phyloP scores from a whole-genome alignment of 2,797 vertebrate species.

The Tokudaia tokunoshimensis region DNA sequence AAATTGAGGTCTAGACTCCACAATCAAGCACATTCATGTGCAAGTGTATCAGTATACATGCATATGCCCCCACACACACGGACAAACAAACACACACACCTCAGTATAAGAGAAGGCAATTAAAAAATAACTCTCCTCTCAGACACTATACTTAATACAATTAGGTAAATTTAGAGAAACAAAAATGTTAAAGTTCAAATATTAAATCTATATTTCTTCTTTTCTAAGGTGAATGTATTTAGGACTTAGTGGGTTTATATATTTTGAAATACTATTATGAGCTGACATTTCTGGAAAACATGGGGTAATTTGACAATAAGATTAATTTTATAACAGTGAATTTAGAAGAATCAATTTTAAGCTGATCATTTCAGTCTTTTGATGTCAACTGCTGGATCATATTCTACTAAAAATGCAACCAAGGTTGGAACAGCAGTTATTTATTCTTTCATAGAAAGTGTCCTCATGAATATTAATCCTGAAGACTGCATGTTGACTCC shows the following conservation, averaged over 20 bases:
- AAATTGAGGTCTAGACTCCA: background rate
- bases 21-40: background rate
- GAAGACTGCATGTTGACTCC: background rate
- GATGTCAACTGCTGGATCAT: constrained; percentile 82
- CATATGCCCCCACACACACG: background rate
- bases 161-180: background rate
- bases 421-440: constrained; percentile 28
- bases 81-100: no score
- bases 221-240: constrained; percentile 77
- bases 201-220: constrained; percentile 64
- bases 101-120: background rate
- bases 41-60: no score
- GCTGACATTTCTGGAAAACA: constrained; percentile 75
- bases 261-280: constrained; percentile 83
- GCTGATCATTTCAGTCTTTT: constrained; percentile 84
- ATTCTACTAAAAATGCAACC: background rate
- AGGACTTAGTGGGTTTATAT: constrained; percentile 79
- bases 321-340: constrained; percentile 85
- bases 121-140: background rate
- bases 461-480: constrained; percentile 48
- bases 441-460: constrained; percentile 13
- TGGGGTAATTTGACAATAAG: constrained; percentile 83
- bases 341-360: constrained; percentile 87
- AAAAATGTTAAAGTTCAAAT: background rate
- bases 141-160: background rate